phyloP scores from a whole-genome alignment of 2,113 vertebrate genomes.

The Tringa solitaria region DNA sequence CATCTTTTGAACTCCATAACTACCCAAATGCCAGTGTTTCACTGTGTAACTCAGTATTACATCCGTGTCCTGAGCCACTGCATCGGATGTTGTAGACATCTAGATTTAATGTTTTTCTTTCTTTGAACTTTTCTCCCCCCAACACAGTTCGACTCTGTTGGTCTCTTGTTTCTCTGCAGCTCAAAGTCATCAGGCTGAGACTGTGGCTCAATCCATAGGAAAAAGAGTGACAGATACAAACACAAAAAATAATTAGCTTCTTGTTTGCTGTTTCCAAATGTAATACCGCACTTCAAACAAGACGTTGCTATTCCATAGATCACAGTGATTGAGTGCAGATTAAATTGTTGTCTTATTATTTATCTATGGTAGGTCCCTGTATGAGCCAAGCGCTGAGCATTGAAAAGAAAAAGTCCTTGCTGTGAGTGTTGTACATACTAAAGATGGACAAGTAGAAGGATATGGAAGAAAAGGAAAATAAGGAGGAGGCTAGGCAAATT shows the following conservation, averaged over 20 bases:
- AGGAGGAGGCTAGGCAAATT: not conserved
- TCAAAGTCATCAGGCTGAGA: not conserved
- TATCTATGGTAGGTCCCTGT: not conserved
- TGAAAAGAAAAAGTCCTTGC: not conserved
- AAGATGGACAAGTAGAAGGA: not conserved
- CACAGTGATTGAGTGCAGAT: conserved; percentile 26
- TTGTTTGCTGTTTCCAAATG: conserved; percentile 55
- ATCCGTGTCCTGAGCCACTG: not conserved
- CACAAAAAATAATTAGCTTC: conserved; percentile 46
- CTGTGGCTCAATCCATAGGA: not conserved
- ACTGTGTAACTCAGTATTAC: not conserved
- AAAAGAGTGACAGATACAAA: conserved; percentile 8
- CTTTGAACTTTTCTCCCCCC: not conserved
- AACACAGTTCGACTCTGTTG: not conserved
- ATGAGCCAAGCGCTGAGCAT: not conserved
- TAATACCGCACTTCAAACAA: conserved; percentile 48
- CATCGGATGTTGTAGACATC: not conserved
- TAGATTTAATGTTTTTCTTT: not conserved
- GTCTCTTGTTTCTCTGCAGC: not conserved
- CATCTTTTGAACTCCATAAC: not conserved
- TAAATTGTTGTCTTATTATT: conserved; percentile 33
- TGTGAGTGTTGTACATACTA: not conserved
- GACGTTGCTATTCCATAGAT: not conserved
- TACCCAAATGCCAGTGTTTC: not conserved
- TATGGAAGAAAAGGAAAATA: not conserved